Base-by-base conservation (phyloP, 2,797 vertebrate species). In the Phylloscopus collybita region DNA sequence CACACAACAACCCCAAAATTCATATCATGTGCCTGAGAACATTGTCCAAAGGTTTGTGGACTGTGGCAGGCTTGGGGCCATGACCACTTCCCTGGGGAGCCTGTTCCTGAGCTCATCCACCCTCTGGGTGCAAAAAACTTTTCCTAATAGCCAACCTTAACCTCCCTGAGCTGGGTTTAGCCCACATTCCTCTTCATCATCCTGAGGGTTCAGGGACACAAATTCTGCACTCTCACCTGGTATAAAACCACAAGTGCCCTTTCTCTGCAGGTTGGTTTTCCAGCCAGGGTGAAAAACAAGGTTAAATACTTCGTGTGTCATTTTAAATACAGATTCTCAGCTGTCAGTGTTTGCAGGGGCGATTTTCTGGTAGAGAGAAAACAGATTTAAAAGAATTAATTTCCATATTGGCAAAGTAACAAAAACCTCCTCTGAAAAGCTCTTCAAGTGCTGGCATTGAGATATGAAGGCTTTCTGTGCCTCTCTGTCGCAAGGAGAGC, bases 301-400 rank as follows among this genome's bases (percentile, higher is more conserved):
- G 53, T 74, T 80, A 92, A 93, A 88, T 66, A 44, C 21, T 80
- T 84, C 32, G 34, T 18, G 36, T 42, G 56, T 16, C 5, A 9
- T 60, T 80, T 85, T 76, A 92, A 90, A 91, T 57, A 51, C 0
- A 74, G 72, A 49, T 17, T 67, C 56, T 88, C 73, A 53, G 53
- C 74, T 81, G 71, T 13, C 13, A 4, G 65, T 20, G 26, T 50
- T 89, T 40, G 56, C 67, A 74, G 67, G 38, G 22, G 53, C 2
- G 27, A 71, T 76, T 87, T 94, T 67, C 64, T 61, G 42, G 67
- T 73, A 85, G 51, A 40, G 26, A 11, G 36, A 54, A 84, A 80
- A 56, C 70, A 80, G 88, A 86, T 87, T 89, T 92, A 82, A 47
- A 57, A 73, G 42, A 86, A 75, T 67, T 79, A 36, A 87, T 94